A percentile compares a stretch with the other conserved stretches of the same genome.
phyloP scores from a whole-genome alignment of 2,113 vertebrate species.

The Cricetomys ansorgei region DNA sequence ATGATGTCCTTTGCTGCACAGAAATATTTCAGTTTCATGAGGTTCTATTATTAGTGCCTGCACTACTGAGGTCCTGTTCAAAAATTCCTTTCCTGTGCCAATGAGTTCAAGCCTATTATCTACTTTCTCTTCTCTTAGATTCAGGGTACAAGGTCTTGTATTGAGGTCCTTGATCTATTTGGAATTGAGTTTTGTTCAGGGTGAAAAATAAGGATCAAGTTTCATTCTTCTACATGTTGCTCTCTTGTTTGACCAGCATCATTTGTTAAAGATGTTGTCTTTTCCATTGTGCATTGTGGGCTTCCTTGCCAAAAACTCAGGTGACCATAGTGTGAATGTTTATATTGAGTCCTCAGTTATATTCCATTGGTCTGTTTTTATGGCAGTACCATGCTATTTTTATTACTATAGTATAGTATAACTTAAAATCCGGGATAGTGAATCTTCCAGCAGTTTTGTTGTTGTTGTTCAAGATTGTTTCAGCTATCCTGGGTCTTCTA shows the following conservation, averaged over 20 bases:
- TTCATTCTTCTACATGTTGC: not conserved
- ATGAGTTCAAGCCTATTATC: not conserved
- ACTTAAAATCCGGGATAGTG: not conserved
- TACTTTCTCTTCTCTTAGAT: not conserved
- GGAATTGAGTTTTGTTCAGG: too few species aligned
- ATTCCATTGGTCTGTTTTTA: not conserved
- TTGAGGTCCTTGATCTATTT: not conserved
- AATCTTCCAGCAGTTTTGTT: not conserved
- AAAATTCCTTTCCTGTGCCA: not conserved
- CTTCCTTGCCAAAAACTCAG: too few species aligned
- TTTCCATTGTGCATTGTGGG: too few species aligned
- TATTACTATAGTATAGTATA: not conserved
- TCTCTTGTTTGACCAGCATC: too few species aligned
- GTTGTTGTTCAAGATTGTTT: not conserved
- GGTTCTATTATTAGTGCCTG: not conserved
- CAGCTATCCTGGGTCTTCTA: not conserved
- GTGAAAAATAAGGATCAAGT: not conserved
- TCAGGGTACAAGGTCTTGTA: not conserved
- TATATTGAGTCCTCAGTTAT: not conserved
- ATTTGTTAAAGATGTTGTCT: too few species aligned
- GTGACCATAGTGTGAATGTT: too few species aligned
- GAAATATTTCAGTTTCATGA: not conserved
- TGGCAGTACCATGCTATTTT: not conserved
- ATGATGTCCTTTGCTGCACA: not conserved
- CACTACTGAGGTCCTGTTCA: not conserved